A percentile compares a stretch with the other conserved stretches of the same genome.
Evolutionary conservation across 2,113 vertebrate species (phyloP).

Genomic region (Saiga tatarica): DNA sequence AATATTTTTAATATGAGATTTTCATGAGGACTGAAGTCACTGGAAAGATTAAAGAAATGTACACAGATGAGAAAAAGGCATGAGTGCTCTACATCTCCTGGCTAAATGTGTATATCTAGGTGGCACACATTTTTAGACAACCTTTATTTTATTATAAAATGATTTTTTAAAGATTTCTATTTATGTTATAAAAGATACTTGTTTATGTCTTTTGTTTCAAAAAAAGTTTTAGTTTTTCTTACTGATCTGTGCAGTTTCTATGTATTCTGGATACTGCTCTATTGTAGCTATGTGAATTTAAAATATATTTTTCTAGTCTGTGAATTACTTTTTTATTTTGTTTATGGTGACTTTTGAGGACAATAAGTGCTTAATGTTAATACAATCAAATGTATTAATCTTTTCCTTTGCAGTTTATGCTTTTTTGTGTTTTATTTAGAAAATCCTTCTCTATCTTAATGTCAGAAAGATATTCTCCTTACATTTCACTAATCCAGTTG

Average conservation of each 20-base stretch:
- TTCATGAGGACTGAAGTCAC: neutral
- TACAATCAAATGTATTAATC: neutral
- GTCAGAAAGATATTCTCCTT: neutral
- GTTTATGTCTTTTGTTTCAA: neutral
- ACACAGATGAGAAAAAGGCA: neutral
- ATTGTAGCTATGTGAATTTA: neutral
- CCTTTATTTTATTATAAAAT: neutral
- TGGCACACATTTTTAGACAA: neutral
- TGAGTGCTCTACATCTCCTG: neutral
- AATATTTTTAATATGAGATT: neutral
- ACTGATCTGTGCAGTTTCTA: neutral
- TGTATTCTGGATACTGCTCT: neutral
- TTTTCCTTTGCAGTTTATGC: neutral
- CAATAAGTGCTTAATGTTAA: slow-evolving; percentile 6
- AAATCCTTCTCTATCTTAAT: neutral
- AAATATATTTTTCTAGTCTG: neutral
- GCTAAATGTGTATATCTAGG: neutral
- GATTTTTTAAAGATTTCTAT: neutral
- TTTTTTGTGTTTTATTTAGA: neutral
- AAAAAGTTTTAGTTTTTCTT: neutral
- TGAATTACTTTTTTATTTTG: slow-evolving; percentile 6
- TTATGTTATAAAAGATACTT: neutral
- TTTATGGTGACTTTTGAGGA: neutral
- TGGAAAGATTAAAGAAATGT: neutral
- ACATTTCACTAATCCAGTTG: neutral